Evolutionary conservation across 2,113 vertebrate genomes (phyloP), one percentile per base, ranked within the genome.

Genomic region (Oophaga pumilio): DNA sequence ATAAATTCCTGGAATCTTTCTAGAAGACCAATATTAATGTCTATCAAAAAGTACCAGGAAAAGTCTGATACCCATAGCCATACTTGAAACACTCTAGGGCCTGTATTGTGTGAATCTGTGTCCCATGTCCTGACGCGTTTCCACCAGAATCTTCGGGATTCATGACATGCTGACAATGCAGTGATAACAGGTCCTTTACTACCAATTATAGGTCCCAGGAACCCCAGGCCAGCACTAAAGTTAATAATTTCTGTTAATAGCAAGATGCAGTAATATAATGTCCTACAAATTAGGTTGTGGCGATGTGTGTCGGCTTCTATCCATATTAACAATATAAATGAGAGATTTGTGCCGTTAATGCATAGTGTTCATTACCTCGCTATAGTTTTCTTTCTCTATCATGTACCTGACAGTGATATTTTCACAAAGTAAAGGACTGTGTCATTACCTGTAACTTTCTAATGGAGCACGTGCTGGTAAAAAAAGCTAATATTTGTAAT

Each of bases 301-400:
- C 59, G 74, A 81, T 60, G 66, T 59, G 76, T 56, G 24, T 57
- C 20, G 62, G 85, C 85, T 80, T 80, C 78, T 50, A 20, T 87
- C n/a, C 86, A 82, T 78, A 87, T 82, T 87, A 87, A 87, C 86
- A 82, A 87, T 87, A 87, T 87, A 87, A 87, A 87, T 87, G 86
- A 76, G 79, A 87, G 64, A 87, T 76, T 82, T 66, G 78, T 82
- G 53, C 56, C 76, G 79, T 59, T 87, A 87, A 87, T 87, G 68
- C 76, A 87, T 87, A 74, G 68, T 64, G 86, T 82, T 87, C 86
- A 87, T 87, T 87, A 87, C 53, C 68, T 76, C 43, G 62, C 68
- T 87, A 62, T 76, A 24, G 28, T 82, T 82, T 66, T 57, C 49
- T 82, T 87, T 87, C 79, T 82, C 79, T 69, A 82, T 82, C 71